These are phyloP conservation scores for Drosophila quinaria DNA, from an alignment of 2,888 invertebrate genomes.

Conservation along the genomic window DNA sequence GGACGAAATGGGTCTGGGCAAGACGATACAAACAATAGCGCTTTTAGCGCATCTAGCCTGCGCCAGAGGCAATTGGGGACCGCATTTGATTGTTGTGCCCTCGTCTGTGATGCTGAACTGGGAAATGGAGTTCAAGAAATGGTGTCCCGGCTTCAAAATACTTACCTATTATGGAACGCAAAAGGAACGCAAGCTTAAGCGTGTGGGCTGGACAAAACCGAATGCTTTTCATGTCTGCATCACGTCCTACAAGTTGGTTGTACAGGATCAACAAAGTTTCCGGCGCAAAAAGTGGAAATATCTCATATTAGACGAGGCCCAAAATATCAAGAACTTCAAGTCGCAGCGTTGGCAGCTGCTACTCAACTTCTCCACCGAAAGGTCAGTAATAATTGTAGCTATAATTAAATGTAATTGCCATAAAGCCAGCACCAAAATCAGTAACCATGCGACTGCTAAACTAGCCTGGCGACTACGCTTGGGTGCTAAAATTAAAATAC, in stretches of 20 bases:
- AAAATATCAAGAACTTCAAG: conserved; percentile 99
- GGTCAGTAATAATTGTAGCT: conserved; percentile 86
- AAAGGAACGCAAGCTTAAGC: conserved; percentile 96
- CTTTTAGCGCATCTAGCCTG: conserved; percentile 97
- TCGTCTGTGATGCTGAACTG: conserved; percentile 99
- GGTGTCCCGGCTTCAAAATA: conserved; percentile 99
- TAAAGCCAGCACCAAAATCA: conserved; percentile 76
- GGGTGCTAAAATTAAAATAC: conserved; percentile 80
- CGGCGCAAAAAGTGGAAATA: conserved; percentile 99
- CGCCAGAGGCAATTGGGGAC: conserved; percentile 96
- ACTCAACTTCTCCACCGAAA: conserved; percentile 96
- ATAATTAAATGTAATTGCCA: background rate
- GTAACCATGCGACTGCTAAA: conserved; percentile 78
- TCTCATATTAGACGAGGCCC: conserved; percentile 98
- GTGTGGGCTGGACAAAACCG: conserved; percentile 98
- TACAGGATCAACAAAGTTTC: conserved; percentile 99
- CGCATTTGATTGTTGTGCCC: conserved; percentile 99
- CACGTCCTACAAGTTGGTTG: conserved; percentile 98
- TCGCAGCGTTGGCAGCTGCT: conserved; percentile 99
- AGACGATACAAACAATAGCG: conserved; percentile 98
- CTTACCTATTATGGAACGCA: conserved; percentile 98
- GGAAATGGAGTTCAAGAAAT: conserved; percentile 99
- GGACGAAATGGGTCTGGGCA: conserved; percentile 98
- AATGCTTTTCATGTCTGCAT: conserved; percentile 99
- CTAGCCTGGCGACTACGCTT: conserved; percentile 84